Evolutionary conservation across 1,140 invertebrate species (phyloP), one percentile per base, ranked within the genome.

Genomic region (Cardiocondyla obscurior): DNA sequence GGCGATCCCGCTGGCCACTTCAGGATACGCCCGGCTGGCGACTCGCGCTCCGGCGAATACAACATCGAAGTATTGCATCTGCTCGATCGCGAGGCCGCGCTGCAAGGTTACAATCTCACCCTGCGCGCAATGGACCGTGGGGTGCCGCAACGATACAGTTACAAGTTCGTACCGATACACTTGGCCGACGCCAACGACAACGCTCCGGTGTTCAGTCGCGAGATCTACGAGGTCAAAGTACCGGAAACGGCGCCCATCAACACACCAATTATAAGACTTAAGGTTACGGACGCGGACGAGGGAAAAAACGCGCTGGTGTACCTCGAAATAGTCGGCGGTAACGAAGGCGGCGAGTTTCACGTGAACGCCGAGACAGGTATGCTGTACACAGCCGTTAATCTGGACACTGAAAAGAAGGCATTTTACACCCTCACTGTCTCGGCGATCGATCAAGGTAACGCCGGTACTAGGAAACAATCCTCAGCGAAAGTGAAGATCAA

Each of bases 401-500:
- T 99, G 1, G 99, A 99, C 91, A 97, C 97, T 0, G 99, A 99
- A 94, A 95, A 93, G 7, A 97, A 97, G 92, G 96, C 97, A 0
- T 96, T 97, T 86, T 99, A 99, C 92, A 97, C 97, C 2, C 93
- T 99, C 6, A 98, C 98, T 0, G 97, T 99, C 1, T 97, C 97
- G 1, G 98, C 98, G 1, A 96, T 98, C 14, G 98, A 99, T 92
- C 97, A 98, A 90, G 98, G 97, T 0, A 97, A 97, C 89, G 95
- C 96, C 1, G 97, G 97, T 0, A 96, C 96, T 0, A 94, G 97
- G 22, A 97, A 97, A 87, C 97, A 98, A 91, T 98, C 97, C 0
- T 98, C 98, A 0, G 97, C 97, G 0, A 98, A 98, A 93, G 96
- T 99, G n/a, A 97, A 97, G 94, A 96, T 99, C 42, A 96, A 96